Evolutionary conservation across 2,113 vertebrate species (phyloP).

Genomic region (Cacatua alba): DNA sequence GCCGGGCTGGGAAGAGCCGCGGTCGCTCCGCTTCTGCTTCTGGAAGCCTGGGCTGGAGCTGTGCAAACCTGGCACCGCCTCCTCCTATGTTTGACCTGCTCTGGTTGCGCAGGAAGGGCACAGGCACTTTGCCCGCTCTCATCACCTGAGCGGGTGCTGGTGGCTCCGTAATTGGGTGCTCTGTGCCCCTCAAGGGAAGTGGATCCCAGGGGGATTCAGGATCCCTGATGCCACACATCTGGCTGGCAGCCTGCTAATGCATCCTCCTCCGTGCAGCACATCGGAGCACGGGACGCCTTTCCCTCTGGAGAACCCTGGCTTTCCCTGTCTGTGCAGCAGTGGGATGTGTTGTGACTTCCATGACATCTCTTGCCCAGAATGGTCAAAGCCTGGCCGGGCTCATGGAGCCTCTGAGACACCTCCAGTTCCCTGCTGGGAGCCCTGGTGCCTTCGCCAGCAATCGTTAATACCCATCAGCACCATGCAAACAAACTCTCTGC

Average conservation of each 20-base stretch:
- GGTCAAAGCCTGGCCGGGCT: neutral
- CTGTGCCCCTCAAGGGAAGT: rapidly evolving
- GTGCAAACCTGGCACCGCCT: neutral
- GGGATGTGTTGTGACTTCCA: rapidly evolving
- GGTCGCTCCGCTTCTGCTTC: neutral
- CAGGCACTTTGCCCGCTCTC: rapidly evolving
- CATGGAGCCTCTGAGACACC: neutral
- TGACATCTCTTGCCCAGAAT: neutral
- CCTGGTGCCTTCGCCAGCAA: constrained; percentile 12
- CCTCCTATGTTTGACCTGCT: neutral
- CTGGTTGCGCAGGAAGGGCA: rapidly evolving
- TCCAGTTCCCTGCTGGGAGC: neutral
- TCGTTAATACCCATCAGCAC: constrained; percentile 73
- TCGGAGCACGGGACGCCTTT: rapidly evolving
- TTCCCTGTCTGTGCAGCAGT: rapidly evolving
- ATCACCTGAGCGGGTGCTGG: rapidly evolving
- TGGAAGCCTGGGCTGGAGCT: neutral
- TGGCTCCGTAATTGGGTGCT: rapidly evolving
- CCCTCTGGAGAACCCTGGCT: neutral
- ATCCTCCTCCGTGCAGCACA: rapidly evolving
- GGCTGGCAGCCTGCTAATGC: neutral
- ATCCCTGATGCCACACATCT: neutral
- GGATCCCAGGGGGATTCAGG: neutral
- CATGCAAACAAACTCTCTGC: constrained; percentile 74
- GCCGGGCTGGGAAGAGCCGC: rapidly evolving